These are phyloP conservation scores for Pammene aurita DNA, from an alignment of 2,888 invertebrate genomes.

Conservation along the genomic window DNA sequence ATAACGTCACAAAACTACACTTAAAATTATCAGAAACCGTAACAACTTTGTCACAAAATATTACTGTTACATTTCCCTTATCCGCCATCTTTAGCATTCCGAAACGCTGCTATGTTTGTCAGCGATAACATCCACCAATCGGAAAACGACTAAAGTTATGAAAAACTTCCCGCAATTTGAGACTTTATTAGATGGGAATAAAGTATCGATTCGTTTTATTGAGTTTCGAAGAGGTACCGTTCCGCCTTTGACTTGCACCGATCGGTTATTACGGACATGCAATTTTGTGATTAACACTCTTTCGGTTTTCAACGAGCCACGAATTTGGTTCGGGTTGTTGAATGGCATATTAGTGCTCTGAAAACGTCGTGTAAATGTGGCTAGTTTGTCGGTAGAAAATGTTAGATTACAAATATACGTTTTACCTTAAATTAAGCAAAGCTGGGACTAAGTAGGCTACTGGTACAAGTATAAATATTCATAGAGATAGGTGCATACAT, in stretches of 20 bases:
- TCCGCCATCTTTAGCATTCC: constrained; percentile 18
- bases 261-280: constrained; percentile 41
- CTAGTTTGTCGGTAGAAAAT: not conserved
- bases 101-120: constrained; percentile 27
- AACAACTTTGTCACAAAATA: constrained; percentile 22
- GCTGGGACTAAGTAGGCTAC: too few species aligned
- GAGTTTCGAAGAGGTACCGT: not conserved
- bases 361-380: not conserved
- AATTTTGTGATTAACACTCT: constrained; percentile 42
- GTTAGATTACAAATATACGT: too few species aligned
- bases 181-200: constrained; percentile 2
- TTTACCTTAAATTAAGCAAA: too few species aligned
- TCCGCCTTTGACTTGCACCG: constrained; percentile 16
- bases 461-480: too few species aligned
- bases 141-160: not conserved
- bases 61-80: constrained; percentile 21
- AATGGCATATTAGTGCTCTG: constrained; percentile 4
- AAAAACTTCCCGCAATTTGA: not conserved
- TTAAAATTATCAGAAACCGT: not conserved
- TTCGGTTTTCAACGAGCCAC: constrained; percentile 37
- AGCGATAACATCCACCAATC: constrained; percentile 9
- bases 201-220: not conserved
- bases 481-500: too few species aligned
- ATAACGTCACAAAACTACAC: constrained; percentile 1
- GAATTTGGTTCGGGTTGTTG: constrained; percentile 4